phyloP scores from a whole-genome alignment of 2,113 vertebrate species.

The Mastomys coucha region DNA sequence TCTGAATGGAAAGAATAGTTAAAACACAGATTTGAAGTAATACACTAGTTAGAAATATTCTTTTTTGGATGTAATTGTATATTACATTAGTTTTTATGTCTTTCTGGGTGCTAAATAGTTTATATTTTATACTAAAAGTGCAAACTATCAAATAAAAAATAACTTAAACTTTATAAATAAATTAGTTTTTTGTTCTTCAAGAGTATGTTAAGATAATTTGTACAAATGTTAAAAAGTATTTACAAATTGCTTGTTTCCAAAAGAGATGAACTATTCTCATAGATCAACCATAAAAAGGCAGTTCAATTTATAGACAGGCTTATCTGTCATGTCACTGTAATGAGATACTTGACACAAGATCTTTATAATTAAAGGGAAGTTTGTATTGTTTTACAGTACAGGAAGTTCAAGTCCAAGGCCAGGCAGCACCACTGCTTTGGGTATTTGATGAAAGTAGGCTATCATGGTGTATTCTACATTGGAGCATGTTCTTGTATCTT shows the following conservation, averaged over 20 bases:
- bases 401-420: background rate
- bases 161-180: background rate
- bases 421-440: too few species aligned
- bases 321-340: background rate
- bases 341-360: background rate
- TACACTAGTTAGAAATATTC: background rate
- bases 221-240: background rate
- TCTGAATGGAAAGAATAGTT: background rate
- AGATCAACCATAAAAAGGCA: background rate
- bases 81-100: background rate
- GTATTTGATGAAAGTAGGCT: background rate
- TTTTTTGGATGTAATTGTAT: background rate
- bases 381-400: too few species aligned
- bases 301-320: background rate
- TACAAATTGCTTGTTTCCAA: too few species aligned
- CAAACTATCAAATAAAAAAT: background rate
- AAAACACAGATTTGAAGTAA: too few species aligned
- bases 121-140: background rate
- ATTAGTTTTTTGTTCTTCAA: background rate
- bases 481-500: background rate
- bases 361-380: background rate
- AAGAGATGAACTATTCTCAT: background rate
- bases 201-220: background rate
- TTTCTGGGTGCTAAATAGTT: background rate
- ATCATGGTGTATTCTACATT: background rate